These are phyloP conservation scores for Prunella himalayana DNA, from an alignment of 2,113 vertebrate genomes.

Conservation along the genomic window DNA sequence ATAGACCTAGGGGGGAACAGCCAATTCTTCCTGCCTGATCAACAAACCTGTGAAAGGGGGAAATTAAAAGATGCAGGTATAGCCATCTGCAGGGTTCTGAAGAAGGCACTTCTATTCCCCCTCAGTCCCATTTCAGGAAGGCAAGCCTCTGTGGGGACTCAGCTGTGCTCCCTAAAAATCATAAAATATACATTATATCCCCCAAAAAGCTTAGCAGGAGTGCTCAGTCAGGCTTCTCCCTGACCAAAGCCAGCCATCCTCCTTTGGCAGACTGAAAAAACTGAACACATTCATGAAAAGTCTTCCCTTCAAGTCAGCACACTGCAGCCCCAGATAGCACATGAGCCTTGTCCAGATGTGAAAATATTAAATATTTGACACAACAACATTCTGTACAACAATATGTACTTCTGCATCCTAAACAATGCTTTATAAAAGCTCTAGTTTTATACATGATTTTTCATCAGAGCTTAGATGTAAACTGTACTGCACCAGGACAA, in stretches of 20 bases:
- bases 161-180: neutral
- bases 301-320: neutral
- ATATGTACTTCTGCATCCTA: neutral
- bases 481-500: neutral
- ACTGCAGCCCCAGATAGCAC: neutral
- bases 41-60: neutral
- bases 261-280: neutral
- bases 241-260: neutral
- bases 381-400: rapidly evolving
- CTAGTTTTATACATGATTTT: neutral
- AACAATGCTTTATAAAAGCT: neutral
- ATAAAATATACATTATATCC: neutral
- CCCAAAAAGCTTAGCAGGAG: neutral
- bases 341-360: neutral
- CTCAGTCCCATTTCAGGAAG: neutral
- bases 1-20: neutral
- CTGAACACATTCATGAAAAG: neutral
- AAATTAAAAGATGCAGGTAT: neutral
- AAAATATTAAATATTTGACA: neutral
- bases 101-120: neutral
- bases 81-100: neutral
- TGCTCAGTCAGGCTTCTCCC: neutral
- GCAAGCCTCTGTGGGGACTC: neutral
- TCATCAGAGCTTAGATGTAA: neutral
- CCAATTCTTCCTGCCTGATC: neutral